Evolutionary conservation across 2,888 invertebrate species (phyloP), one percentile per base, ranked within the genome.

Genomic region (Ochropacha duplaris): DNA sequence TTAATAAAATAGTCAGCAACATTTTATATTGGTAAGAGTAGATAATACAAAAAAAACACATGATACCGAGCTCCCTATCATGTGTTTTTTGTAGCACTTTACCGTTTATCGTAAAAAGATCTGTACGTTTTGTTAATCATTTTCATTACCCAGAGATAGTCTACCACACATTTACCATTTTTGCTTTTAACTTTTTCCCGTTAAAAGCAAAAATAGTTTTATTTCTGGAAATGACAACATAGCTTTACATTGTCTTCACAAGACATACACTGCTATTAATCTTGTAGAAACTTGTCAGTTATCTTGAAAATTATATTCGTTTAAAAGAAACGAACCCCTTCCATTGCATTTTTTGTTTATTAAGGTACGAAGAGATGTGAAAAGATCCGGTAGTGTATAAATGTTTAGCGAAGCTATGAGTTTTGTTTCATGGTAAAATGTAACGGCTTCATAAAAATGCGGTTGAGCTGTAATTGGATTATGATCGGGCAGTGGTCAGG

Each of bases 401-500:
- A n/a, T 9, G 44, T 9, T 9, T 19, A 19, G 44, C 19, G 44
- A 8, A 44, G 16, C 9, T 44, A 71, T 72, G 68, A 67, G 67
- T 72, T 72, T 72, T 75, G 74, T 76, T 77, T 59, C 62, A 65
- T 67, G 52, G 64, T 69, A 71, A 71, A 69, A 73, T 73, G 67
- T 71, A 74, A 72, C 63, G 65, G 73, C 74, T 75, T 80, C 79
- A 83, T 85, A 83, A 83, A 84, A 84, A 81, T 76, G 78, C 79
- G 79, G 79, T 76, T 76, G 78, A 79, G 72, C 71, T 72, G 79
- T 86, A 84, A 86, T 84, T 83, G 83, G 78, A 81, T 83, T 86
- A 84, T 84, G 86, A 84, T 83, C 81, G 79, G 76, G 66, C 69
- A 61, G 72, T 69, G 74, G 71, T 66, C 71, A 69, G 62, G 69